These are phyloP conservation scores for Urechis unicinctus DNA, from an alignment of 2,888 invertebrate species.

Conservation along the genomic window DNA sequence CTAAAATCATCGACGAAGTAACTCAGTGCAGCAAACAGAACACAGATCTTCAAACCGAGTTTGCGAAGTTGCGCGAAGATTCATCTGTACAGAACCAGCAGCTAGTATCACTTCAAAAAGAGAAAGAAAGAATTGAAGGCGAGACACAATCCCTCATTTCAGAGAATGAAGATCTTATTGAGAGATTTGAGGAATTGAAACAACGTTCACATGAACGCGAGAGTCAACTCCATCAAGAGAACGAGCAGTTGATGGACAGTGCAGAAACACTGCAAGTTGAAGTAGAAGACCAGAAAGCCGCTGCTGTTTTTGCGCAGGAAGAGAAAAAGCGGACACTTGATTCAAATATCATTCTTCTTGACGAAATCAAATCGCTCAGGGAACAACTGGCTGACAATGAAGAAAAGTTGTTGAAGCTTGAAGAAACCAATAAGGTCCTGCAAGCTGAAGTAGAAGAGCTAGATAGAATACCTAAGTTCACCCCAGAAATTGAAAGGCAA, in stretches of 20 bases:
- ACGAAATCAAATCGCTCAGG: neutral
- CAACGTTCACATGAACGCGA: neutral
- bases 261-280: neutral
- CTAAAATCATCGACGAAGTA: too few species aligned
- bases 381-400: neutral
- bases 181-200: neutral
- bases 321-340: neutral
- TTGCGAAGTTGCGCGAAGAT: too few species aligned
- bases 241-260: neutral
- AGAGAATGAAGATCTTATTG: neutral
- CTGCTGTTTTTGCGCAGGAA: neutral
- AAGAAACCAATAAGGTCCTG: neutral
- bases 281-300: neutral
- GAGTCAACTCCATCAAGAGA: neutral
- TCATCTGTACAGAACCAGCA: too few species aligned
- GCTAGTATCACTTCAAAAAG: too few species aligned
- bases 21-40: too few species aligned
- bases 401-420: neutral
- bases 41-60: too few species aligned
- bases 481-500: neutral
- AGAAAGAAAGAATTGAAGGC: neutral
- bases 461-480: neutral
- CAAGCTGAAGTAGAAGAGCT: neutral
- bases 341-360: neutral
- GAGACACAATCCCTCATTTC: neutral